Base-by-base conservation (phyloP, 2,888 invertebrate species). In the Drosophila meridiana region DNA sequence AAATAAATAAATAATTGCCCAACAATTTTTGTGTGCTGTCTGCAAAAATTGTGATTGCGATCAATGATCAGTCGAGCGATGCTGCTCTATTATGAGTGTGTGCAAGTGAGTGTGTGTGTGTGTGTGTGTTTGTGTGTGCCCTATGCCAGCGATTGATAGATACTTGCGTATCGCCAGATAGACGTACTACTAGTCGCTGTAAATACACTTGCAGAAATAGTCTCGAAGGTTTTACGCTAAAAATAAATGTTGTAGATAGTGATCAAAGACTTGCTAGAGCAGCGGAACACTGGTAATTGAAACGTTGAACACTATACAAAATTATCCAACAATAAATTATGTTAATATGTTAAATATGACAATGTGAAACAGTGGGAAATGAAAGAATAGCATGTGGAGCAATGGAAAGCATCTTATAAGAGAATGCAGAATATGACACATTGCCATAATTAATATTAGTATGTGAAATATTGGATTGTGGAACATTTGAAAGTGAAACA, bases 1-100 rank as follows among this genome's bases (percentile, higher is more conserved):
- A 76, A 74, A 87, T 79, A 90, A 88, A 55, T 69, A 76, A 74
- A 87, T 78, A 90, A 88, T 90, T 90, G 82, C 67, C 76, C 77
- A 79, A 83, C 83, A 86, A 86, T 83, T 78, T 68, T 73, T 59
- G 65, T 83, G 78, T 76, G 87, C 84, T 88, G 88, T 88, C 88
- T 88, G 82, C 89, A 79, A 76, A 52, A 80, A 73, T 59, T 76
- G 65, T 58, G 78, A 82, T 85, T 83, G 79, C 80, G 74, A 83
- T 79, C 86, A 79, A 78, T 87, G 82, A 87, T 69, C 56, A 73
- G 50, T 60, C 36, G 55, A 64, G 26, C 53, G 59, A 48, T 38
- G 50, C 50, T 58, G 30, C 42, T 45, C 34, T 45, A 36, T 34
- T 34, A 43, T 34, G 36, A n/a, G 36, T 9, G 36, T 11, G 8